Percentiles rank a stretch among this genome's conserved stretches.
These are phyloP conservation scores for Pipa parva DNA, from an alignment of 2,113 vertebrate species.

Conservation along the genomic window DNA sequence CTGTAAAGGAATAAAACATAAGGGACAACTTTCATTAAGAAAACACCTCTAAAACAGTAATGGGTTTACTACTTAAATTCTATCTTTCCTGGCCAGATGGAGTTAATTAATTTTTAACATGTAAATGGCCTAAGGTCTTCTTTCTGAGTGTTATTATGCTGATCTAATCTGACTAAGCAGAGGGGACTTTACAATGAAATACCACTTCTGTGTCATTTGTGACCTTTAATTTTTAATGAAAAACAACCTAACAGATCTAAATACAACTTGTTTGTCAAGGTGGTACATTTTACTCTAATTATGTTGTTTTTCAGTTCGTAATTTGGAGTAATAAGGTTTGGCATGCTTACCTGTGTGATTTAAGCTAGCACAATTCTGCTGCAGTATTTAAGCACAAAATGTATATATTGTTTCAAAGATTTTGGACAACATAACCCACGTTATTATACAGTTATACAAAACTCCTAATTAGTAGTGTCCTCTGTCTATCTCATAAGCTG, in stretches of 20 bases:
- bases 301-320: slow-evolving; percentile 11
- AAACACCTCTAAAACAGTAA: slow-evolving; percentile 25
- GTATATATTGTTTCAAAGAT: no score
- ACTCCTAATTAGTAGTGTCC: no score
- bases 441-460: no score
- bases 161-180: slow-evolving; percentile 34
- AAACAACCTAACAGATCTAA: slow-evolving; percentile 30
- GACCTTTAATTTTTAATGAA: slow-evolving; percentile 36
- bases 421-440: no score
- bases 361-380: not conserved
- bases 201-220: slow-evolving; percentile 20
- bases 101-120: slow-evolving; percentile 44
- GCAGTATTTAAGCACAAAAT: no score
- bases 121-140: slow-evolving; percentile 40
- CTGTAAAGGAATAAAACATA: slow-evolving; percentile 40
- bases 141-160: slow-evolving; percentile 16
- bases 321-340: not conserved
- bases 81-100: slow-evolving; percentile 40
- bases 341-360: not conserved
- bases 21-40: slow-evolving; percentile 37
- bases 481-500: no score
- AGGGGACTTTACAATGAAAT: slow-evolving; percentile 12
- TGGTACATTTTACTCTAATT: slow-evolving; percentile 1
- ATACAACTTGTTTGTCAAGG: slow-evolving; percentile 16
- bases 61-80: slow-evolving; percentile 16